These are phyloP conservation scores for Drosophila kokeensis DNA, from an alignment of 2,888 invertebrate genomes.

Conservation along the genomic window DNA sequence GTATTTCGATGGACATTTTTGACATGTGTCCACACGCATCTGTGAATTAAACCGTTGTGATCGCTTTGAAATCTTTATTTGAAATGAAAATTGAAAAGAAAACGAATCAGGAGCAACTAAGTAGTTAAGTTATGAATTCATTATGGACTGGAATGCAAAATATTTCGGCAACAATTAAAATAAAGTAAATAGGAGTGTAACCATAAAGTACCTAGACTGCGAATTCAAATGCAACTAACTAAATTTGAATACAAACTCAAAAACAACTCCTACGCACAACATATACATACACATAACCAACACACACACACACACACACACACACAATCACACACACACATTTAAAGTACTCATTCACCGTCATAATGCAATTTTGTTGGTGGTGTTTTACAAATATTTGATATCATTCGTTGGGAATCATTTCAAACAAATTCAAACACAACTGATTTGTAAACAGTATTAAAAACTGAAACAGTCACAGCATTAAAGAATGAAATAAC, in stretches of 20 bases:
- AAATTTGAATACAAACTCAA: slow-evolving; percentile 42
- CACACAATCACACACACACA: slow-evolving; percentile 19
- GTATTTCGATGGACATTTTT: slow-evolving; percentile 70
- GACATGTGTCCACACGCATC: slow-evolving; percentile 73
- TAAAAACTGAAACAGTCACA: slow-evolving; percentile 12
- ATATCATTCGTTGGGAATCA: slow-evolving; percentile 27
- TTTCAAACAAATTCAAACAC: slow-evolving; percentile 23
- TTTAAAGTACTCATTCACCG: slow-evolving; percentile 36
- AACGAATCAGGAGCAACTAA: slow-evolving; percentile 38
- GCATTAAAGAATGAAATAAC: slow-evolving; percentile 13
- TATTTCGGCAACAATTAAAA: slow-evolving; percentile 24
- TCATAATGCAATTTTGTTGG: slow-evolving; percentile 30
- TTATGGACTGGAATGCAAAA: slow-evolving; percentile 36
- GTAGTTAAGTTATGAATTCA: slow-evolving; percentile 35
- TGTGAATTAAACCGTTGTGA: slow-evolving; percentile 82
- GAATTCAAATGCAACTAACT: slow-evolving; percentile 42
- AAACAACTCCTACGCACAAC: slow-evolving; percentile 14
- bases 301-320: slow-evolving; percentile 19
- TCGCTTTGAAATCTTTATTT: slow-evolving; percentile 76
- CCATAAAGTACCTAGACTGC: slow-evolving; percentile 65
- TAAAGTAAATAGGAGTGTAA: slow-evolving; percentile 24
- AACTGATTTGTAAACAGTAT: slow-evolving; percentile 40
- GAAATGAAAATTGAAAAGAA: slow-evolving; percentile 39
- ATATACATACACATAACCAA: slow-evolving; percentile 13
- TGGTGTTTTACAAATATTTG: slow-evolving; percentile 24